phyloP scores from a whole-genome alignment of 1,140 invertebrate species.

The Cotesia glomerata region DNA sequence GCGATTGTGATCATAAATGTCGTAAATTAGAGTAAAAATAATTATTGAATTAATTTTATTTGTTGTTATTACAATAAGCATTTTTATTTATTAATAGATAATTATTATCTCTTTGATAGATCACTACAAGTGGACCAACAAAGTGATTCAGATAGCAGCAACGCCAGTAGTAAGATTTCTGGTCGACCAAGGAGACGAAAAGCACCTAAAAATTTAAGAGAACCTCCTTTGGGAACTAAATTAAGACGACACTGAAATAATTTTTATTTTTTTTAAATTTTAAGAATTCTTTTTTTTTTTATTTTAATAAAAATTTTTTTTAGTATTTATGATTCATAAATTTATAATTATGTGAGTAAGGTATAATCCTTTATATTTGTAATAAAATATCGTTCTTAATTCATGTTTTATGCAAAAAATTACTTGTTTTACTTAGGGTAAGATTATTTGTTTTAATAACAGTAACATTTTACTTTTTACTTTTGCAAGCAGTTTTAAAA shows the following conservation, averaged over 20 bases:
- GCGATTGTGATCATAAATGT: no score
- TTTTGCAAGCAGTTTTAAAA: no score
- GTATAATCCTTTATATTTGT: neutral
- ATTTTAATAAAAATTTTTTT: neutral
- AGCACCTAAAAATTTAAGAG: conserved; percentile 42
- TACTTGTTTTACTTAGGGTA: no score
- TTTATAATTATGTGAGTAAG: neutral
- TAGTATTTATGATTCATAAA: neutral
- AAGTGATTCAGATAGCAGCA: conserved; percentile 43
- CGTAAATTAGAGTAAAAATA: no score
- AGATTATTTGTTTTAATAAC: no score
- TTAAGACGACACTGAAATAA: conserved; percentile 5
- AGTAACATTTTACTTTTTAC: no score
- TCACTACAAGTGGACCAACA: conserved; percentile 12
- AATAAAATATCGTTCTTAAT: no score
- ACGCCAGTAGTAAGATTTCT: conserved; percentile 28
- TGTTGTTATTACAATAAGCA: neutral
- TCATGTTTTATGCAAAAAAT: no score
- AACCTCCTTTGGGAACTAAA: conserved; percentile 41
- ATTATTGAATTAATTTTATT: no score
- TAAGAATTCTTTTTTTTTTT: neutral
- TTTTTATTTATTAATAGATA: neutral
- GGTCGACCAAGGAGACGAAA: conserved; percentile 44
- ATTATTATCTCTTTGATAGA: neutral
- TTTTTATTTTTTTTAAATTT: neutral